Evolutionary conservation across 2,113 vertebrate species (phyloP).

Genomic region (Speoplatyrhinus poulsoni): DNA sequence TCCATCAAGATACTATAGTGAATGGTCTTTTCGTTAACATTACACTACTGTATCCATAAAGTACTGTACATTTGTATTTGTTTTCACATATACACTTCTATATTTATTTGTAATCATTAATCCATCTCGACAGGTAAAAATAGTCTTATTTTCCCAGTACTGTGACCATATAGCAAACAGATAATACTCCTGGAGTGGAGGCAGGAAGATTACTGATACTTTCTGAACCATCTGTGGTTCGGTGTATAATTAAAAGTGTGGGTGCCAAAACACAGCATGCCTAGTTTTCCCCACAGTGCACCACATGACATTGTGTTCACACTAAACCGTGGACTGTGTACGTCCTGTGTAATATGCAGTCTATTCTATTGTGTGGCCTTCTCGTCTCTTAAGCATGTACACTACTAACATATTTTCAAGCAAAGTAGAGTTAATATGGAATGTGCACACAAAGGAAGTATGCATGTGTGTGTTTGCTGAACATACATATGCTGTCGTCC

Average conservation of each 20-base stretch:
- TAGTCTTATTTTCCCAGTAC: slow-evolving; percentile 24
- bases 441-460: not conserved
- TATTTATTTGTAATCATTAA: not conserved
- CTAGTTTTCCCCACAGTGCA: slow-evolving; percentile 38
- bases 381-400: too few relatives aligned
- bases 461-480: not conserved
- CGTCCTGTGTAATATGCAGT: not conserved
- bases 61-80: not conserved
- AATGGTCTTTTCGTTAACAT: not conserved
- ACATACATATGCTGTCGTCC: not conserved
- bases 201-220: slow-evolving; percentile 32
- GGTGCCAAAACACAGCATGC: slow-evolving; percentile 50
- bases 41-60: not conserved
- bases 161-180: slow-evolving; percentile 19
- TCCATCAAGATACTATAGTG: not conserved
- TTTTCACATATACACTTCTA: not conserved
- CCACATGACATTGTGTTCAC: slow-evolving; percentile 36
- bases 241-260: slow-evolving; percentile 16
- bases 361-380: not conserved
- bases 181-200: slow-evolving; percentile 30
- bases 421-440: not conserved
- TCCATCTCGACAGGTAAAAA: slow-evolving; percentile 8
- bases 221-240: slow-evolving; percentile 61
- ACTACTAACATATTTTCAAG: not conserved
- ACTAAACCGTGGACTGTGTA: not conserved